These are phyloP conservation scores for Hipparchia sbordonii DNA, from an alignment of 2,888 invertebrate species.

Conservation along the genomic window DNA sequence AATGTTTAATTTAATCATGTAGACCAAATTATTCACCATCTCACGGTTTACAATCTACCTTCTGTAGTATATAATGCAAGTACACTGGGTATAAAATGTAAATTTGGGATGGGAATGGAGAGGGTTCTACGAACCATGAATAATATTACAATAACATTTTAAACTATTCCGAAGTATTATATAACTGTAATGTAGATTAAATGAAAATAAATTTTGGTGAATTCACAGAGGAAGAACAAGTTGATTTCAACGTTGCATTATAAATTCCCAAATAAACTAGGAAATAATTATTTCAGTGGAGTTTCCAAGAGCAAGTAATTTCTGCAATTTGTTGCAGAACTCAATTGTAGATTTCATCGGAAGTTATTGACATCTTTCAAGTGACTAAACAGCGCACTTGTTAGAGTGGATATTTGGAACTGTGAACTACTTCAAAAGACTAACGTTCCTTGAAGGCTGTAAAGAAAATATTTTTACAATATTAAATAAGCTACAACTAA, in stretches of 20 bases:
- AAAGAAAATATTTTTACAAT: no score
- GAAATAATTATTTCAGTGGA: no score
- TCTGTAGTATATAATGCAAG: constrained; percentile 23
- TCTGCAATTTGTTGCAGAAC: no score
- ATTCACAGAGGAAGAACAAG: constrained; percentile 1
- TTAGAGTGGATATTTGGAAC: no score
- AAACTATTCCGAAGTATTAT: constrained; percentile 52
- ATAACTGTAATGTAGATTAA: constrained; percentile 10
- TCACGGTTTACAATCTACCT: constrained; percentile 20
- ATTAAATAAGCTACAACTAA: neutral
- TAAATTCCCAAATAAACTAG: neutral
- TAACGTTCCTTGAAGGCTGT: no score
- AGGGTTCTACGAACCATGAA: constrained; percentile 57
- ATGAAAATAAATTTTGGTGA: constrained; percentile 21
- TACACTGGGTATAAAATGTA: constrained; percentile 49
- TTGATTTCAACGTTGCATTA: neutral
- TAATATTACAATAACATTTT: constrained; percentile 47
- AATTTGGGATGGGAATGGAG: constrained; percentile 51
- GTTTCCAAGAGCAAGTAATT: no score
- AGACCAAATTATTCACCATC: constrained; percentile 11
- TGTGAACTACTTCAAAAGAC: no score
- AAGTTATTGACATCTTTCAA: no score
- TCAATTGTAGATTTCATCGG: no score
- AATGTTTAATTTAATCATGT: neutral
- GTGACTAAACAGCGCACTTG: no score